Evolutionary conservation across 2,888 invertebrate species (phyloP), one percentile per base, ranked within the genome.

Genomic region (Marronus borbonicus): DNA sequence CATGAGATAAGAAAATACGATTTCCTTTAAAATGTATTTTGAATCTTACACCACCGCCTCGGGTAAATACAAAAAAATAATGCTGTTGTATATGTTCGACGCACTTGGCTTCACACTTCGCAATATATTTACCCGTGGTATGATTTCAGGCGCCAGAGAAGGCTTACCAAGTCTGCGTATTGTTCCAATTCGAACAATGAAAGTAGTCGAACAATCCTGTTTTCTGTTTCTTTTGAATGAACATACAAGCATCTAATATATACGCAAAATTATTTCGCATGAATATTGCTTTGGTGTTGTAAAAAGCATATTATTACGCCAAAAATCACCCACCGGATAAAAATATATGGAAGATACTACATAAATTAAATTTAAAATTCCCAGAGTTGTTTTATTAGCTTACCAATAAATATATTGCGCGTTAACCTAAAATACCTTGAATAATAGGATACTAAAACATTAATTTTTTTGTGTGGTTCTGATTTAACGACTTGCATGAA

Each of bases 401-500:
- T 49, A 52, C 68, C 10, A 8, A 3, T 28, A 62, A 44, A 28
- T 12, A 31, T 28, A 62, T 31, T 28, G 50, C 31, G 17, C 68
- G 17, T 68, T 65, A n/a, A 50, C 20, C n/a, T 50, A 4, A 17
- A 66, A 66, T 66, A 17, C 10, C 39, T 39, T n/a, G 17, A 49
- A n/a, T 50, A 68, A 50, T n/a, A 50, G 50, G 24, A 24, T 49
- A 24, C 52, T 14, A 24, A 12, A 50, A 24, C 49, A 28, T 24
- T 68, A 52, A 50, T 68, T 68, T 50, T 68, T 17, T 52, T 31
- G 28, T 52, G 28, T 7, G 68, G 28, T 20, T n/a, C 24, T 24
- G 4, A 68, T 50, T 68, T 68, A 68, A 50, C 24, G 68, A 65
- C 17, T 65, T 8, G 17, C 49, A 68, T 49, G 68, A 68, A 28